These are phyloP conservation scores for Rhabdornis inornatus DNA, from an alignment of 2,113 vertebrate species.

Conservation along the genomic window DNA sequence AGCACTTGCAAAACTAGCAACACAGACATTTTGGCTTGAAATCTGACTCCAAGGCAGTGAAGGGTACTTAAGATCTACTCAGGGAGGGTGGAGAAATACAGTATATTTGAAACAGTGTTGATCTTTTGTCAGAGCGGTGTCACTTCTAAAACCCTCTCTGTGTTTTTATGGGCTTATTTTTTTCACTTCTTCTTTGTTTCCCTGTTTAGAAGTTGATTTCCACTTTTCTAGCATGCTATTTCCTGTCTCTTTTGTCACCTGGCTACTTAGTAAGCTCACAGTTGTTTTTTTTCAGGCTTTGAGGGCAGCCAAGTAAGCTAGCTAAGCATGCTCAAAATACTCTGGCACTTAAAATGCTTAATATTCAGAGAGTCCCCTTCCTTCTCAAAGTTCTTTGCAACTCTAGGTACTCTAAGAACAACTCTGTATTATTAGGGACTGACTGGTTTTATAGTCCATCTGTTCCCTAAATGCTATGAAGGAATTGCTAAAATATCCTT, in stretches of 20 bases:
- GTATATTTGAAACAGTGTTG: slow-evolving; percentile 4
- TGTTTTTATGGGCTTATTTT: not conserved
- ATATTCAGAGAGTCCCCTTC: not conserved
- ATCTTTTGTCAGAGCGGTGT: slow-evolving; percentile 12
- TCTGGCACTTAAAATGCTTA: not conserved
- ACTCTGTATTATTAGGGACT: not conserved
- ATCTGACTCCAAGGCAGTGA: slow-evolving; percentile 41
- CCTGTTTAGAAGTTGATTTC: not conserved
- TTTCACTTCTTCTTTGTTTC: not conserved
- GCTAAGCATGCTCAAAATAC: not conserved
- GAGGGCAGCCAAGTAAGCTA: not conserved
- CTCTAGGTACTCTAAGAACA: not conserved
- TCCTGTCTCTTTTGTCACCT: not conserved
- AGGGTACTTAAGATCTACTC: slow-evolving; percentile 28
- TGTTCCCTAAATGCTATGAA: not conserved
- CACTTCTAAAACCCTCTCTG: not conserved
- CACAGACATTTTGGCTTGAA: slow-evolving; percentile 59
- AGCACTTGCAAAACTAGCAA: slow-evolving; percentile 68
- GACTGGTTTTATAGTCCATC: not conserved
- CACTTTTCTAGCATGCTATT: not conserved
- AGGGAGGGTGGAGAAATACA: not conserved
- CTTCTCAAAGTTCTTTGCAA: not conserved
- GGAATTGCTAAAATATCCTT: not conserved
- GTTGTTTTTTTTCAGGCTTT: not conserved
- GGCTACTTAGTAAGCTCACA: not conserved